Evolutionary conservation across 2,888 invertebrate genomes (phyloP).

Genomic region (Ophonus ardosiacus): DNA sequence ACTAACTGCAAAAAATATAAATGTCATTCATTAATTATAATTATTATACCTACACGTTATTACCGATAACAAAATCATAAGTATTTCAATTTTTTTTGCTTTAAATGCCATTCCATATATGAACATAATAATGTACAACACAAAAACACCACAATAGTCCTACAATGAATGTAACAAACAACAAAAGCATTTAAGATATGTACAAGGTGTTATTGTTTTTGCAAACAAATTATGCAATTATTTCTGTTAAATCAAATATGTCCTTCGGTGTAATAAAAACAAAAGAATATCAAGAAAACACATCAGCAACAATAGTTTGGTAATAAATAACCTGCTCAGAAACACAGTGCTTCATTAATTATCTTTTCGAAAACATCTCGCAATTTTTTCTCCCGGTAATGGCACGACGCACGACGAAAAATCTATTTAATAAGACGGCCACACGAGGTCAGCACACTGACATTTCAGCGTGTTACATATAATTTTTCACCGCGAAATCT

Average conservation of each 20-base stretch:
- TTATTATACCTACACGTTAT: too few relatives aligned
- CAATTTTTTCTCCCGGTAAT: slow-evolving; percentile 28
- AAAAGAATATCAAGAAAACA: slow-evolving; percentile 20
- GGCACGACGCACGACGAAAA: slow-evolving; percentile 9
- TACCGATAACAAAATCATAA: background rate
- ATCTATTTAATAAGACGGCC: slow-evolving; percentile 39
- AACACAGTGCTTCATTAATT: slow-evolving; percentile 44
- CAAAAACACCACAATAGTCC: background rate
- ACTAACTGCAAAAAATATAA: too few relatives aligned
- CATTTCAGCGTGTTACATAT: slow-evolving; percentile 49
- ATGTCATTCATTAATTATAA: too few relatives aligned
- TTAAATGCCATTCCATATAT: background rate
- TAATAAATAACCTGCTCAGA: slow-evolving; percentile 35
- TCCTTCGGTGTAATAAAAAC: slow-evolving; percentile 3
- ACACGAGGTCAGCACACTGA: slow-evolving; percentile 29
- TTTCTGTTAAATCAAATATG: background rate
- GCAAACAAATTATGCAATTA: slow-evolving; percentile 26
- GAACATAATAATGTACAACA: background rate
- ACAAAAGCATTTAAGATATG: background rate
- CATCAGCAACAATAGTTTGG: slow-evolving; percentile 23
- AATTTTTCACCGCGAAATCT: slow-evolving; percentile 35
- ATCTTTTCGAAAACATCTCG: slow-evolving; percentile 8
- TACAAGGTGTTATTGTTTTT: background rate
- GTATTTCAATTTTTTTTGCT: background rate
- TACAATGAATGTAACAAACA: background rate